Evolutionary conservation across 1,140 invertebrate species (phyloP).

Genomic region (Caenorhabditis latens): DNA sequence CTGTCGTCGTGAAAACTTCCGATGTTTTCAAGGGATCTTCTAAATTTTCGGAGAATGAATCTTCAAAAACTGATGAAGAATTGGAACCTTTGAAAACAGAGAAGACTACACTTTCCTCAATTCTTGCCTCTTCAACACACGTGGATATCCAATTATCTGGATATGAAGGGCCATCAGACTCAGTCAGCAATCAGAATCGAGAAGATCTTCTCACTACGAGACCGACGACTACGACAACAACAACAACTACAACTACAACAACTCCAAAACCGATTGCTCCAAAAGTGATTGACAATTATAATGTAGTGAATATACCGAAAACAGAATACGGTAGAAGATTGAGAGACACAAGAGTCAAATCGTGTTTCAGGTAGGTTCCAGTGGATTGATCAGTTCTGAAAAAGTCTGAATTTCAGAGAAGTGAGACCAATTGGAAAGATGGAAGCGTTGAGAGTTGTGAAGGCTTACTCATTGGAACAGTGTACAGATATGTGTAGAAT

Average conservation of each 20-base stretch:
- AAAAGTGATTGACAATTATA: slow-evolving; percentile 62
- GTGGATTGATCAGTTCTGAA: not conserved
- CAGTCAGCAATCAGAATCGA: slow-evolving; percentile 27
- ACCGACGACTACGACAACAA: slow-evolving; percentile 31
- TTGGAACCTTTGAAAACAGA: slow-evolving; percentile 18
- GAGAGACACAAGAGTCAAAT: slow-evolving; percentile 60
- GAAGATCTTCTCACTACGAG: slow-evolving; percentile 31
- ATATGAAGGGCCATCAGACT: not conserved
- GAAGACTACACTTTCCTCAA: slow-evolving; percentile 36
- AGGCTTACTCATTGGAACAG: slow-evolving; percentile 64
- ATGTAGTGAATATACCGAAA: slow-evolving; percentile 55
- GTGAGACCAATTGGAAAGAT: slow-evolving; percentile 56
- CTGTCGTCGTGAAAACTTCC: slow-evolving; percentile 21
- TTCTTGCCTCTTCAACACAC: slow-evolving; percentile 9
- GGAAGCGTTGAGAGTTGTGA: slow-evolving; percentile 56
- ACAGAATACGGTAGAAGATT: slow-evolving; percentile 59
- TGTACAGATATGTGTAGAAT: slow-evolving; percentile 65
- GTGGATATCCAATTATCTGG: slow-evolving; percentile 24
- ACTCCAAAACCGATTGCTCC: slow-evolving; percentile 57
- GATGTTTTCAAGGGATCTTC: slow-evolving; percentile 40
- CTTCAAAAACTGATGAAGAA: slow-evolving; percentile 22
- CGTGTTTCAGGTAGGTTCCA: slow-evolving; percentile 59
- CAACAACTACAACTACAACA: slow-evolving; percentile 16
- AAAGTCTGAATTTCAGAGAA: slow-evolving; percentile 55
- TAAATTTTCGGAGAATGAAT: slow-evolving; percentile 50